phyloP scores from a whole-genome alignment of 2,888 invertebrate species.

The Carterocephalus palaemon region DNA sequence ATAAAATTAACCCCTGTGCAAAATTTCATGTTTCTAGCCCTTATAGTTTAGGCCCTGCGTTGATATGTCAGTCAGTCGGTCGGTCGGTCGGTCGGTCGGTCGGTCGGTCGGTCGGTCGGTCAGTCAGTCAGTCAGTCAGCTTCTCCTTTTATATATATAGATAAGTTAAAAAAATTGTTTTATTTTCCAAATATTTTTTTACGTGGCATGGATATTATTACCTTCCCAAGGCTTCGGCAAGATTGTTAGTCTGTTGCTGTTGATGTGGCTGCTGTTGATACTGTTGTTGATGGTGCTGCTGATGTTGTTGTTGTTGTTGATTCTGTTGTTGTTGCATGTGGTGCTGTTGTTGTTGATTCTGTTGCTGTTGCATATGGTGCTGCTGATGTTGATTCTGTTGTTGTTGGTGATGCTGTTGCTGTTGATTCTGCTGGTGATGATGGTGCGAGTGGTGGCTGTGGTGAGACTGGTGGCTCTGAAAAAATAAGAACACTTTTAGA shows the following conservation, averaged over 20 bases:
- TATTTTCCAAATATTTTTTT: too few relatives aligned
- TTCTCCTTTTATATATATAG: too few relatives aligned
- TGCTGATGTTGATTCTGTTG: conserved; percentile 22
- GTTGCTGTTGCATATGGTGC: conserved; percentile 6
- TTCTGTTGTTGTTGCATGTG: too few relatives aligned
- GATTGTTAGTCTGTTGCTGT: conserved; percentile 34
- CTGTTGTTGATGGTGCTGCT: conserved; percentile 15
- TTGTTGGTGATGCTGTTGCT: not conserved
- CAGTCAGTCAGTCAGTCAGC: too few relatives aligned
- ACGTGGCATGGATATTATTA: conserved; percentile 34
- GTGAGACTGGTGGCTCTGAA: conserved; percentile 8
- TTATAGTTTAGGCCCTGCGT: too few relatives aligned
- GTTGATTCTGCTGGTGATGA: conserved; percentile 15
- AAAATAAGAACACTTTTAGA: too few relatives aligned
- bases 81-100: too few relatives aligned
- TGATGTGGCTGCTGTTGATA: conserved; percentile 8
- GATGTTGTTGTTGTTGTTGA: conserved; percentile 3
- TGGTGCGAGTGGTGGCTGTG: conserved; percentile 9
- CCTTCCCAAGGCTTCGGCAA: conserved; percentile 66
- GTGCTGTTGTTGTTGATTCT: conserved; percentile 4
- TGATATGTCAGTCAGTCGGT: too few relatives aligned
- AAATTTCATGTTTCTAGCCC: too few relatives aligned
- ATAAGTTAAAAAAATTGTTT: too few relatives aligned
- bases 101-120: too few relatives aligned
- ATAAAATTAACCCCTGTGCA: too few relatives aligned